Conservation (phyloP, 1,140 invertebrate species). For the Eriocheir sinensis region DNA sequence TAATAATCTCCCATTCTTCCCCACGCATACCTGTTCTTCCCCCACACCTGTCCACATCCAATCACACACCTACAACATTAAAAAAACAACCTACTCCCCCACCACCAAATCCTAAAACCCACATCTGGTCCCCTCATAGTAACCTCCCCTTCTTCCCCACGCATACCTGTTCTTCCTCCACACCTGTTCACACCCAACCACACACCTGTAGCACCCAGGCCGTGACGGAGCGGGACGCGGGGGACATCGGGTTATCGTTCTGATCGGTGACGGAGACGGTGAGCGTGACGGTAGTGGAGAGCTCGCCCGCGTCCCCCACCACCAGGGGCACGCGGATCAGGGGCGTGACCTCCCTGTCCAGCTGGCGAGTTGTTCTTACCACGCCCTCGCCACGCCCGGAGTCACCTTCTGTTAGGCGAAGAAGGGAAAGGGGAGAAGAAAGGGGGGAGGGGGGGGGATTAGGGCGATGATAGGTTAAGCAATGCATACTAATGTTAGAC, state of each 20-base stretch:
- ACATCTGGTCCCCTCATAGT: no score
- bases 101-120: no score
- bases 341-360: constrained; percentile 43
- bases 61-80: no score
- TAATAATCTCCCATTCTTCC: no score
- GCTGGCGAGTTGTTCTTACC: not conserved
- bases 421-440: not conserved
- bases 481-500: not conserved
- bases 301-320: constrained; percentile 51
- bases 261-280: constrained; percentile 26
- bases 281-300: constrained; percentile 61
- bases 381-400: constrained; percentile 5
- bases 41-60: no score
- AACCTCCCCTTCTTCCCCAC: no score
- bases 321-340: constrained; percentile 31
- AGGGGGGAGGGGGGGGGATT: not conserved
- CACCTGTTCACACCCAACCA: not conserved
- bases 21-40: no score
- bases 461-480: not conserved
- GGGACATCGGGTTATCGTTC: constrained; percentile 60
- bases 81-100: no score
- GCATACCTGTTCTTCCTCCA: no score
- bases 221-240: not conserved
- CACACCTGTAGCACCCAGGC: constrained; percentile 30
- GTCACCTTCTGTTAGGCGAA: constrained; percentile 35